Evolutionary conservation across 2,888 invertebrate genomes (phyloP).

Genomic region (Koerneria pararmatus): DNA sequence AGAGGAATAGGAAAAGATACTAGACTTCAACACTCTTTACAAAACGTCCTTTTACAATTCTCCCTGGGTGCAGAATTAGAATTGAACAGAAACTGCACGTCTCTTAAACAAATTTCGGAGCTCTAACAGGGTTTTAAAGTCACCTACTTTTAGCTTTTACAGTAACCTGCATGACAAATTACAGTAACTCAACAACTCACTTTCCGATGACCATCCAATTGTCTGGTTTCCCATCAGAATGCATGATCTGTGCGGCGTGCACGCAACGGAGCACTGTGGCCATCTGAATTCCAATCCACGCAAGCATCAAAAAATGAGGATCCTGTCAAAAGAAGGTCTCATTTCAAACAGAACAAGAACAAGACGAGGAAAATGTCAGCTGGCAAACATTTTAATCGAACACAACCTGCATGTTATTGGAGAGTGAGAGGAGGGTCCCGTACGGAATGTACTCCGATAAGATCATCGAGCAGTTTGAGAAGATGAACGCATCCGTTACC

Average conservation of each 20-base stretch:
- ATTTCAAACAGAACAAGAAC: neutral
- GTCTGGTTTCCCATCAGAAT: constrained; percentile 19
- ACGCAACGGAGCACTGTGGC: constrained; percentile 13
- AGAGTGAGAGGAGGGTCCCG: constrained; percentile 14
- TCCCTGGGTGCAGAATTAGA: no score
- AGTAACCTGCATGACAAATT: no score
- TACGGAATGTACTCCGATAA: constrained; percentile 18
- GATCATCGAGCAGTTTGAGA: constrained; percentile 17
- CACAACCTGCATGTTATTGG: neutral
- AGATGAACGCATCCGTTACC: constrained; percentile 22
- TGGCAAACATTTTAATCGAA: neutral
- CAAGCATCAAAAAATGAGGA: no score
- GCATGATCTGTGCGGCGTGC: constrained; percentile 18
- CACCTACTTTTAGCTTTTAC: no score
- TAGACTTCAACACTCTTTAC: no score
- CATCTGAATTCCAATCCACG: constrained; percentile 19
- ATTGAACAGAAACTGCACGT: no score
- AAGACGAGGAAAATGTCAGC: neutral
- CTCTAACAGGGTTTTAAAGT: no score
- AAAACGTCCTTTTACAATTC: no score
- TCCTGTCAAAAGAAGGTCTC: no score
- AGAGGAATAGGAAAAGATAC: no score
- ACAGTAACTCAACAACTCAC: no score
- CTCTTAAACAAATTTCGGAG: no score
- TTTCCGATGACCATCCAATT: constrained; percentile 21